Base-by-base conservation (phyloP, 2,888 invertebrate genomes). In the Apocheima hispidaria region DNA sequence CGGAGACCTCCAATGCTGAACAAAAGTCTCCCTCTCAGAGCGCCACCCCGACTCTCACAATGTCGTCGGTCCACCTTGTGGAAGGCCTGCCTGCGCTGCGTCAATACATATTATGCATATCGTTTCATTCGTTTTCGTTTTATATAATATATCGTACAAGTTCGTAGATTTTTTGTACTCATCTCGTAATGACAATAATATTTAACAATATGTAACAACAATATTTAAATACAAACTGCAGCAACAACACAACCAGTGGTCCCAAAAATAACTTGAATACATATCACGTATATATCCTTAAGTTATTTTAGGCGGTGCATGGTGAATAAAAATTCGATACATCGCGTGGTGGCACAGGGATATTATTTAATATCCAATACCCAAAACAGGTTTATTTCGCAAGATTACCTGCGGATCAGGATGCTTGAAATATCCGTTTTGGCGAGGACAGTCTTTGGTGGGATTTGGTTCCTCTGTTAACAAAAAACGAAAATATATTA, bases 351-450 rank as follows among this genome's bases (percentile, higher is more conserved):
- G 46, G 46, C 1, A 1, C 9, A n/a, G n/a, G 52, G 53, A 48
- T 40, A 35, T 48, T 49, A 52, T 56, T 33, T 41, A 41, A 53
- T 49, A 55, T 23, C 44, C n/a, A 23, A 56, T 53, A 10, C 28
- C 21, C 49, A 30, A 43, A 69, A 66, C 63, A 20, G 59, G 58
- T 65, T 55, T 50, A 46, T 63, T 65, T 61, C 35, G 51, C 28
- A 54, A 63, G 9, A 38, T 65, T 84, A 93, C 93, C 76, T 92
- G 90, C 3, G 95, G 95, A 79, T 96, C 96, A 43, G 95, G 94
- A 81, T 96, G 96, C 49, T 94, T 94, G 92, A 95, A 97, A 83
- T 95, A 96, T 55, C 97, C 97, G 78, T 96, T 96, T 38, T 95
- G 95, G 63, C 96, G 93, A 2, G 96, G 96, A 80, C 97, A 97